Percentiles rank a stretch among this genome's conserved stretches.
Conservation (phyloP, 2,797 vertebrate genomes). For the Sebastes variabilis region DNA sequence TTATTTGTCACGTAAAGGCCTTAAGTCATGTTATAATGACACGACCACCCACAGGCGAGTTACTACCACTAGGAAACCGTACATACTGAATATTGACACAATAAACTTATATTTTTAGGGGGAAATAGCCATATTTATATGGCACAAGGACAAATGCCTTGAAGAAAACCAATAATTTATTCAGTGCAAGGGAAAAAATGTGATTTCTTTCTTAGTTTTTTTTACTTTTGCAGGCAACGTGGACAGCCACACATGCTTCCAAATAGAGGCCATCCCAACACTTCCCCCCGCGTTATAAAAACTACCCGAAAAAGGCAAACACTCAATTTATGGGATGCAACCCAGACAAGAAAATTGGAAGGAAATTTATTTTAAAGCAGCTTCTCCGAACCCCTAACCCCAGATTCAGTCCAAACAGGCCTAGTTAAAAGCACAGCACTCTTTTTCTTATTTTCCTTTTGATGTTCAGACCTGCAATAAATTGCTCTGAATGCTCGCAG, state of each 20-base stretch:
- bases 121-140: background rate
- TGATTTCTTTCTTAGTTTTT: background rate
- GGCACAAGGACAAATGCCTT: background rate
- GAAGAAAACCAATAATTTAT: background rate
- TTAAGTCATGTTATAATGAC: background rate
- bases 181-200: background rate
- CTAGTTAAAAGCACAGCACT: background rate
- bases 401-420: background rate
- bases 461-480: constrained; percentile 40
- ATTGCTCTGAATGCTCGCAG: background rate
- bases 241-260: background rate
- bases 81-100: background rate
- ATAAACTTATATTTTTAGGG: background rate
- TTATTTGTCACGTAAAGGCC: too few species aligned
- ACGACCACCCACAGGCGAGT: background rate
- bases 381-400: background rate
- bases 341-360: constrained; percentile 14
- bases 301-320: background rate
- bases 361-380: constrained; percentile 1
- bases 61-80: background rate
- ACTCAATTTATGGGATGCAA: background rate
- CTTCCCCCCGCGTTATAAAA: background rate
- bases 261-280: background rate
- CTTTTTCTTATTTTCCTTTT: constrained; percentile 35
- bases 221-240: background rate